phyloP scores from a whole-genome alignment of 2,113 vertebrate genomes.

The Cebus imitator region DNA sequence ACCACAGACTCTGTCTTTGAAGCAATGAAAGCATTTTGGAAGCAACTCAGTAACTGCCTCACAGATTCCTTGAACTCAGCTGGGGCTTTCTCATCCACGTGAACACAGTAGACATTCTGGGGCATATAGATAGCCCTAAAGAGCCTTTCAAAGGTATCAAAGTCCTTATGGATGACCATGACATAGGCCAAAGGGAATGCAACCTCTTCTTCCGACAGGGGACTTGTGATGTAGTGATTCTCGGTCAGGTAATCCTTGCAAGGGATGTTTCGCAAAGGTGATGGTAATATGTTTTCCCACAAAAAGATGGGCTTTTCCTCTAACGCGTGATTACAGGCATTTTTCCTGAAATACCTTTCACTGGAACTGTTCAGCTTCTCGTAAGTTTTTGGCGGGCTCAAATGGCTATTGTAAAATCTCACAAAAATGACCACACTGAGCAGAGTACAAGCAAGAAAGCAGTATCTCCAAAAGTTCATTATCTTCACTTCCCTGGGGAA shows the following conservation, averaged over 20 bases:
- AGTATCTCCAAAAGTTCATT: slow-evolving; percentile 67
- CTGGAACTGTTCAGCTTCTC: not conserved
- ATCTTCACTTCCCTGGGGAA: not conserved
- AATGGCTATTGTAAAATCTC: not conserved
- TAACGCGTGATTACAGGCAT: not conserved
- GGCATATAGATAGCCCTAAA: slow-evolving; percentile 82
- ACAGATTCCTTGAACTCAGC: slow-evolving; percentile 53
- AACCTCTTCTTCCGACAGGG: slow-evolving; percentile 78
- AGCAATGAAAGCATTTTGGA: slow-evolving; percentile 80
- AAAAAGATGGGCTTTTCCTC: rapidly evolving
- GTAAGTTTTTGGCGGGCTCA: not conserved
- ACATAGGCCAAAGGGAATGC: slow-evolving; percentile 80
- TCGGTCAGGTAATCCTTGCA: slow-evolving; percentile 62
- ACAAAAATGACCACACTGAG: slow-evolving; percentile 52
- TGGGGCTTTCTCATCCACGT: slow-evolving; percentile 79
- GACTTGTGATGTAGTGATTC: slow-evolving; percentile 73
- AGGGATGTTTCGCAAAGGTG: not conserved
- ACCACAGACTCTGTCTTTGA: slow-evolving; percentile 77
- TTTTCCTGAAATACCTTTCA: rapidly evolving
- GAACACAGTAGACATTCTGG: slow-evolving; percentile 84
- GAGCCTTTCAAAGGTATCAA: slow-evolving; percentile 78
- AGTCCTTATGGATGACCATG: slow-evolving; percentile 82
- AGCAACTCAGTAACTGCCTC: slow-evolving; percentile 70
- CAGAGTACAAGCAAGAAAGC: not conserved
- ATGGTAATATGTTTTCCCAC: not conserved